Percentiles rank a stretch among this genome's conserved stretches.
These are phyloP conservation scores for Falco biarmicus DNA, from an alignment of 2,797 vertebrate species.

Conservation along the genomic window DNA sequence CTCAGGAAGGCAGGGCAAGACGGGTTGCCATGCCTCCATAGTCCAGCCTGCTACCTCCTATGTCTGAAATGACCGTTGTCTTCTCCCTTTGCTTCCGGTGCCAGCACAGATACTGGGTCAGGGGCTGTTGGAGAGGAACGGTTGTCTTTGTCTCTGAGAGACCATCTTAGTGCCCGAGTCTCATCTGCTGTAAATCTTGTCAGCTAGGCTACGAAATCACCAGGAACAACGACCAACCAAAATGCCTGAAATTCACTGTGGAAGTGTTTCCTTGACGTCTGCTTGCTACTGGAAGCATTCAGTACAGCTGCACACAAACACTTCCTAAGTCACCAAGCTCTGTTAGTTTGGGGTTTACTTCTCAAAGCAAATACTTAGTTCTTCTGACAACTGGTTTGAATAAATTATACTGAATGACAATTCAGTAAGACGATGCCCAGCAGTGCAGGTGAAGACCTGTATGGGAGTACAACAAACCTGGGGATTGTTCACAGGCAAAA, in stretches of 20 bases:
- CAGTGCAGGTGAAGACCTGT: background rate
- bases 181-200: background rate
- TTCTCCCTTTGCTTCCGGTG: background rate
- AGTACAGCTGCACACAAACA: background rate
- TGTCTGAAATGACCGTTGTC: rapidly evolving
- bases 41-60: rapidly evolving
- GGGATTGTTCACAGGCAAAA: background rate
- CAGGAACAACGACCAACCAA: background rate
- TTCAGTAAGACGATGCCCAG: background rate
- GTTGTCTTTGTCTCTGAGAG: background rate
- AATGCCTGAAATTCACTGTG: background rate
- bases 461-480: background rate
- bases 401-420: background rate
- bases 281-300: background rate
- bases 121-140: background rate
- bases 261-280: background rate
- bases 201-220: background rate
- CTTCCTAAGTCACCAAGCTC: background rate
- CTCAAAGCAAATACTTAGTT: background rate
- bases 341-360: background rate
- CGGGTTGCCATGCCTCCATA: background rate
- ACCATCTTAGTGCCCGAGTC: background rate
- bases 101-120: background rate
- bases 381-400: background rate
- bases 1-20: background rate